These are phyloP conservation scores for Nothocercus nigrocapillus DNA, from an alignment of 2,113 vertebrate species.

Conservation along the genomic window DNA sequence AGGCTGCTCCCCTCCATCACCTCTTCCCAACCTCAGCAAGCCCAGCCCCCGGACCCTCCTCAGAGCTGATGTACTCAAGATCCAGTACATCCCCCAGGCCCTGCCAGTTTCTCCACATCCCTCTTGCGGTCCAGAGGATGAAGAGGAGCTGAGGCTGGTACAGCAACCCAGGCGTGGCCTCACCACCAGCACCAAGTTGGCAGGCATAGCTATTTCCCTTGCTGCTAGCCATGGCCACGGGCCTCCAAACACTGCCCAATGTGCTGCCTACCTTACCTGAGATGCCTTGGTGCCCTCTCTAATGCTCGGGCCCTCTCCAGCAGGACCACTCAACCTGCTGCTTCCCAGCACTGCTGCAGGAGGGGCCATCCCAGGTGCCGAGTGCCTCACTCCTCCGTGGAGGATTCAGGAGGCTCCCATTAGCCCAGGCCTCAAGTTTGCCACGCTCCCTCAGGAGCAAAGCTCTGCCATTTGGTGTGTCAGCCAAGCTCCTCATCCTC, in stretches of 20 bases:
- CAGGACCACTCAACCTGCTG: not conserved
- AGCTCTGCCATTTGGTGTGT: not conserved
- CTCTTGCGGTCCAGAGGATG: no score
- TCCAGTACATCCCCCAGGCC: not conserved
- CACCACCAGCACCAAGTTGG: not conserved
- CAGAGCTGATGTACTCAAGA: no score
- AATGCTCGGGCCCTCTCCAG: not conserved
- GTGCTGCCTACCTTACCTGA: not conserved
- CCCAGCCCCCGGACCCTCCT: no score
- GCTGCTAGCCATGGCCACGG: not conserved
- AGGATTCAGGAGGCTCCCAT: not conserved
- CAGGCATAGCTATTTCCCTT: not conserved
- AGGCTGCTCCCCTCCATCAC: not conserved
- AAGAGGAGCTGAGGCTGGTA: not conserved
- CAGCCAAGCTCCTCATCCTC: not conserved
- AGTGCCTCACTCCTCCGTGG: not conserved
- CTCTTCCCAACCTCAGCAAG: not conserved
- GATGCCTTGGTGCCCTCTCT: not conserved
- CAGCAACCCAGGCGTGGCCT: not conserved
- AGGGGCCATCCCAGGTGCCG: not conserved
- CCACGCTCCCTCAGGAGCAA: not conserved
- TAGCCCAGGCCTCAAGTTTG: not conserved
- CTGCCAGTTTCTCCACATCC: no score
- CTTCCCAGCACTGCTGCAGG: not conserved
- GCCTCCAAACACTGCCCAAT: not conserved